Evolutionary conservation across 2,113 vertebrate species (phyloP).

Genomic region (Scatophagus argus): DNA sequence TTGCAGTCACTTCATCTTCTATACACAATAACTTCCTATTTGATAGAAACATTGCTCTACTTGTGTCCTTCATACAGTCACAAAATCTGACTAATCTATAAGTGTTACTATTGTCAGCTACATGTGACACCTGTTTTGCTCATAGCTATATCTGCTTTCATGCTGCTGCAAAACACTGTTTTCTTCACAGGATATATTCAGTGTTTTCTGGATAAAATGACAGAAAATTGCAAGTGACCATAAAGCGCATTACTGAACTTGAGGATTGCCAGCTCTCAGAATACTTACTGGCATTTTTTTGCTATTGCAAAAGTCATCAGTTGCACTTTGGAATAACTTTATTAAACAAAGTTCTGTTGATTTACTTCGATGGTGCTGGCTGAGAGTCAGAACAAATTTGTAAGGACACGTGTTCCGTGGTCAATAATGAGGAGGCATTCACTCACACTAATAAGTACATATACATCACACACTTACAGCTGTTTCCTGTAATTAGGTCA

Average conservation of each 20-base stretch:
- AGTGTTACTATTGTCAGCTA: background rate
- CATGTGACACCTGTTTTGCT: background rate
- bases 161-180: background rate
- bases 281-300: too few relatives aligned
- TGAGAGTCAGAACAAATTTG: too few relatives aligned
- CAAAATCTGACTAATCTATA: background rate
- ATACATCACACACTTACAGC: background rate
- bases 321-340: too few relatives aligned
- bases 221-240: too few relatives aligned
- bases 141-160: background rate
- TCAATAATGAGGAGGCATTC: background rate
- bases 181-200: too few relatives aligned
- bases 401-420: background rate
- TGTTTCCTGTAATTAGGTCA: too few relatives aligned
- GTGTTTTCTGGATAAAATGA: too few relatives aligned
- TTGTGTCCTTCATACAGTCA: background rate
- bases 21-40: background rate
- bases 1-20: too few relatives aligned
- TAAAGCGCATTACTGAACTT: too few relatives aligned
- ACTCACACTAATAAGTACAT: too few relatives aligned
- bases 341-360: background rate
- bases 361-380: conserved; percentile 12
- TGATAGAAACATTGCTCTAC: background rate
- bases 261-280: too few relatives aligned
- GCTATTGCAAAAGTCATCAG: too few relatives aligned